Evolutionary conservation across 2,888 invertebrate species (phyloP).

Genomic region (Blomia tropicalis): DNA sequence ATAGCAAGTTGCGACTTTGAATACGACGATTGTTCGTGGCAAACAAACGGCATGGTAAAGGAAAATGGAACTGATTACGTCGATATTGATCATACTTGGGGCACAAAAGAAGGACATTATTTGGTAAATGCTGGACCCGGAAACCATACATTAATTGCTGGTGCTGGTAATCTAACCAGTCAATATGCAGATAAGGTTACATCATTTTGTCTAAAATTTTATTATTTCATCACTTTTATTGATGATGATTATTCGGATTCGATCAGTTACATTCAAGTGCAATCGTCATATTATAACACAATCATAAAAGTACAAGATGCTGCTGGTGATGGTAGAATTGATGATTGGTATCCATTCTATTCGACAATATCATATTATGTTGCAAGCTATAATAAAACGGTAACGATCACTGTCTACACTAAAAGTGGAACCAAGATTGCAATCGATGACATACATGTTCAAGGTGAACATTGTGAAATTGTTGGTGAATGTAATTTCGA

Average conservation of each 20-base stretch:
- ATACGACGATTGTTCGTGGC: background rate
- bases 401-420: background rate
- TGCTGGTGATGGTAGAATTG: background rate
- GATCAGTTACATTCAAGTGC: background rate
- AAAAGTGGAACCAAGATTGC: background rate
- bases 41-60: background rate
- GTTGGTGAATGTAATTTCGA: constrained; percentile 15
- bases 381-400: background rate
- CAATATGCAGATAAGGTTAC: background rate
- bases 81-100: constrained; percentile 1
- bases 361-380: background rate
- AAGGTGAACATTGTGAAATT: background rate
- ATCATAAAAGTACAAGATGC: background rate
- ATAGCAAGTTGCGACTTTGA: constrained; percentile 12
- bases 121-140: background rate
- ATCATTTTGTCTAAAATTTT: constrained; percentile 13
- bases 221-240: background rate
- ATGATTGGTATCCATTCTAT: background rate
- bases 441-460: constrained; percentile 1
- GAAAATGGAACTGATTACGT: background rate
- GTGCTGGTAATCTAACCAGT: background rate
- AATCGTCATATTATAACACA: background rate
- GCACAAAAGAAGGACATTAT: background rate
- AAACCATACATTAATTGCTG: background rate
- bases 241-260: background rate